Evolutionary conservation across 2,888 invertebrate genomes (phyloP), one percentile per base, ranked within the genome.

Genomic region (Tolmerus cingulatus): DNA sequence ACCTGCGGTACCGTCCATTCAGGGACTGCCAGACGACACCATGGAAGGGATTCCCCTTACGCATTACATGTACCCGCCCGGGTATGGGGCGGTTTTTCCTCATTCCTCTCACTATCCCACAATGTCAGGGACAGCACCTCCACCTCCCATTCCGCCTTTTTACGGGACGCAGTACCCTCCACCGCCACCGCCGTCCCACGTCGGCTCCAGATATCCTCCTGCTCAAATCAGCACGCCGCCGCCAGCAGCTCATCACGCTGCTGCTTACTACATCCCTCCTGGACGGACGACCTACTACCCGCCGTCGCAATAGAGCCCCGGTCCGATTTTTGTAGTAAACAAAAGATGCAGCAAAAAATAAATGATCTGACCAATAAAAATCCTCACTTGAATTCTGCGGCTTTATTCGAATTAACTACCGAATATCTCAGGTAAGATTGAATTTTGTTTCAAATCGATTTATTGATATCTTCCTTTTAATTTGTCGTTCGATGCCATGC

Each of bases 131-230:
- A 90, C 87, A 88, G 91, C 87, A 27, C 91, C 90, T 23, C 92
- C 90, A 55, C 92, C 89, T 9, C 82, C 89, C 8, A 88, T 91
- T n/a, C 92, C 90, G 87, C 91, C 89, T 92, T 92, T 9, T 91
- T 91, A 86, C 91, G 92, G 88, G 12, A 89, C 93, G 37, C 92
- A 93, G 87, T 94, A 93, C 88, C 89, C 93, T 7, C 93, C 93
- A 87, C 93, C 93, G 0, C 93, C 93, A 51, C 74, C 86, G 34
- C 46, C 86, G n/a, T 55, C 76, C 19, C 66, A 66, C 8, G 51
- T 86, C 23, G 27, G 43, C 1, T 76, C 86, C 16, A 30, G 74
- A 4, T 86, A 86, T 76, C 46, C 74, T 12, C 14, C 16, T 46
- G 34, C 86, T 16, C 37, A 40, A 43, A 46, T 76, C 0, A 55